These are phyloP conservation scores for Ectemnius cavifrons DNA, from an alignment of 2,888 invertebrate species.

Conservation along the genomic window DNA sequence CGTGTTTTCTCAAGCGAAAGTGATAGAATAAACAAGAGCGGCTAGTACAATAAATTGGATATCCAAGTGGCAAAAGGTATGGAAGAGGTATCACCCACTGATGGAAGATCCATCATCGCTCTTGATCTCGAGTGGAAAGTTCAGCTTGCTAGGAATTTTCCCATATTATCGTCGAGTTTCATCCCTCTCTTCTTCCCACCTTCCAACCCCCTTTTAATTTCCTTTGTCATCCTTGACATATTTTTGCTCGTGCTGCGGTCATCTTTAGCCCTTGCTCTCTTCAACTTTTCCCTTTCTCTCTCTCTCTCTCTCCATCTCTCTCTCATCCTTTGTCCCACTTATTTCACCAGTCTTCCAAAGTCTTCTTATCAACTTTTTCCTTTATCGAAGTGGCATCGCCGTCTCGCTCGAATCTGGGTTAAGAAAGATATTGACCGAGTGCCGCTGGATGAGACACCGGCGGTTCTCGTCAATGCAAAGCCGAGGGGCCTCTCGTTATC, in stretches of 20 bases:
- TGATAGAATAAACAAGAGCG: too few species aligned
- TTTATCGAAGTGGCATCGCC: slow-evolving; percentile 16
- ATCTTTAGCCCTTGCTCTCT: too few species aligned
- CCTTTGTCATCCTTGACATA: slow-evolving; percentile 10
- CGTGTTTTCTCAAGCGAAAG: too few species aligned
- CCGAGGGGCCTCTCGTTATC: too few species aligned
- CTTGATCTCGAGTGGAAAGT: slow-evolving; percentile 22
- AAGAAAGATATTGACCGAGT: slow-evolving; percentile 7
- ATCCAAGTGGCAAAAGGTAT: background rate
- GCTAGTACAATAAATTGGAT: too few species aligned
- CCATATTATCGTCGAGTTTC: slow-evolving; percentile 36
- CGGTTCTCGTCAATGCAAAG: too few species aligned
- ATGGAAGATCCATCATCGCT: slow-evolving; percentile 38
- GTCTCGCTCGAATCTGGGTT: slow-evolving; percentile 16
- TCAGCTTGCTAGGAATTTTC: slow-evolving; percentile 26
- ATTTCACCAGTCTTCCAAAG: background rate
- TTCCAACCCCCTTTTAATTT: slow-evolving; percentile 8
- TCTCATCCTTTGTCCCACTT: background rate
- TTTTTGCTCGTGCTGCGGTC: background rate
- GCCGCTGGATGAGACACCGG: background rate
- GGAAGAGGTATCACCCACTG: slow-evolving; percentile 17
- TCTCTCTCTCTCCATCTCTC: too few species aligned
- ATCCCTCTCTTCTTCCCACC: slow-evolving; percentile 20
- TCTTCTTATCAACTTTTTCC: background rate
- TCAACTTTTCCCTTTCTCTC: too few species aligned